Evolutionary conservation across 1,140 invertebrate species (phyloP).

Genomic region (Dysdera silvatica): DNA sequence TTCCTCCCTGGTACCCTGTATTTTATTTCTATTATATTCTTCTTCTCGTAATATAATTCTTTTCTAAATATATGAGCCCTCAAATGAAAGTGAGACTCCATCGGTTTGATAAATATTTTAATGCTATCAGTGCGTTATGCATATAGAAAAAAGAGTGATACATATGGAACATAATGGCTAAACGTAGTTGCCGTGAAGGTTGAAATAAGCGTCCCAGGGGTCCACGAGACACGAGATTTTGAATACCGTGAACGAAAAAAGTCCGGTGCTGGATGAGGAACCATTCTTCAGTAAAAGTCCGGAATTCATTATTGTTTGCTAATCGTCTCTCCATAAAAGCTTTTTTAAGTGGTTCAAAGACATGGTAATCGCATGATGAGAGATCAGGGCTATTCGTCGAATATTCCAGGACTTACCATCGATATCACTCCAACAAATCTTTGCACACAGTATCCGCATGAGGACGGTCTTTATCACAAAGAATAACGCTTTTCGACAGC

Average conservation of each 20-base stretch:
- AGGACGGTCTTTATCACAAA: not conserved
- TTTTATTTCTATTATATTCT: too few species aligned
- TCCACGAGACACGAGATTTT: not conserved
- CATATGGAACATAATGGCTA: not conserved
- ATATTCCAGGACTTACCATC: slow-evolving; percentile 29
- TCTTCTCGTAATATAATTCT: too few species aligned
- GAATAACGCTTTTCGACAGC: not conserved
- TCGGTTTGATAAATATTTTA: not conserved
- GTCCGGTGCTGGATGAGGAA: not conserved
- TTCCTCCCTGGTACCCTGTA: too few species aligned
- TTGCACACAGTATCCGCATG: not conserved
- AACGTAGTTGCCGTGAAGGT: not conserved
- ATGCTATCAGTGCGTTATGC: not conserved
- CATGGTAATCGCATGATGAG: slow-evolving; percentile 39
- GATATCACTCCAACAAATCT: not conserved
- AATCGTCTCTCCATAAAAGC: not conserved
- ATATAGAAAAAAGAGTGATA: not conserved
- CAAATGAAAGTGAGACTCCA: not conserved
- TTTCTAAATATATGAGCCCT: too few species aligned
- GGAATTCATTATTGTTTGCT: not conserved
- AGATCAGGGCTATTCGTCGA: slow-evolving; percentile 41
- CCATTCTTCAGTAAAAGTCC: not conserved
- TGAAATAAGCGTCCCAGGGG: not conserved
- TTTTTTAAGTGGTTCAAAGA: slow-evolving; percentile 33
- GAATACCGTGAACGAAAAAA: not conserved